Percentiles rank a stretch among this genome's conserved stretches.
These are phyloP conservation scores for Oriolus oriolus DNA, from an alignment of 2,113 vertebrate genomes.

Conservation along the genomic window DNA sequence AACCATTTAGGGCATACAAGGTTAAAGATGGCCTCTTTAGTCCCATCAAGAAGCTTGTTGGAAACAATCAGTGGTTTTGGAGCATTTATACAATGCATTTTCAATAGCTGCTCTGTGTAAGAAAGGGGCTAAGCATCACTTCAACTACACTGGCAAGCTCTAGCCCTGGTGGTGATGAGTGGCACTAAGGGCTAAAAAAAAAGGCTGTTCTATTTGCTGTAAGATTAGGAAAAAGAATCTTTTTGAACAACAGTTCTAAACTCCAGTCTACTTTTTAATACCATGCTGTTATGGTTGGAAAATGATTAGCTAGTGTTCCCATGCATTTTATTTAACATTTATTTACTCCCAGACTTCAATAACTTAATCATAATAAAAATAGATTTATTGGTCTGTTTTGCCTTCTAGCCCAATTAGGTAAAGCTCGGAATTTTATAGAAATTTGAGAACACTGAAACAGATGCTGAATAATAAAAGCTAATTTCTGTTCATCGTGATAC, in stretches of 20 bases:
- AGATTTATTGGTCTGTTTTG: conserved; percentile 24
- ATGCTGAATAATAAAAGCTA: neutral
- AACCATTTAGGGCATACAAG: neutral
- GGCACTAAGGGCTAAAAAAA: neutral
- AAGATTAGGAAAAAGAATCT: neutral
- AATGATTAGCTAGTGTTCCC: neutral
- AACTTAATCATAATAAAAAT: conserved; percentile 35
- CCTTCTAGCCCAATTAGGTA: conserved; percentile 9
- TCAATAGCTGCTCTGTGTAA: neutral
- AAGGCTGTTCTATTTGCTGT: neutral
- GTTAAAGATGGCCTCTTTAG: neutral
- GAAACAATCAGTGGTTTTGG: neutral
- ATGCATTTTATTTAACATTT: neutral
- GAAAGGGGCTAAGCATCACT: neutral
- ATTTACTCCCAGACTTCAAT: neutral
- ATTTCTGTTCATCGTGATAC: neutral
- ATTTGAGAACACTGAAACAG: neutral
- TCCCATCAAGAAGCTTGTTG: neutral
- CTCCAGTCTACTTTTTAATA: neutral
- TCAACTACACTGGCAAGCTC: neutral
- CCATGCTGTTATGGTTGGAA: neutral
- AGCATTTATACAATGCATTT: neutral
- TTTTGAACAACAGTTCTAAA: neutral
- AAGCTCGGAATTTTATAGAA: neutral
- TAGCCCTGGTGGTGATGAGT: neutral